Evolutionary conservation across 2,797 vertebrate species (phyloP).

Genomic region (Apogon talboti): DNA sequence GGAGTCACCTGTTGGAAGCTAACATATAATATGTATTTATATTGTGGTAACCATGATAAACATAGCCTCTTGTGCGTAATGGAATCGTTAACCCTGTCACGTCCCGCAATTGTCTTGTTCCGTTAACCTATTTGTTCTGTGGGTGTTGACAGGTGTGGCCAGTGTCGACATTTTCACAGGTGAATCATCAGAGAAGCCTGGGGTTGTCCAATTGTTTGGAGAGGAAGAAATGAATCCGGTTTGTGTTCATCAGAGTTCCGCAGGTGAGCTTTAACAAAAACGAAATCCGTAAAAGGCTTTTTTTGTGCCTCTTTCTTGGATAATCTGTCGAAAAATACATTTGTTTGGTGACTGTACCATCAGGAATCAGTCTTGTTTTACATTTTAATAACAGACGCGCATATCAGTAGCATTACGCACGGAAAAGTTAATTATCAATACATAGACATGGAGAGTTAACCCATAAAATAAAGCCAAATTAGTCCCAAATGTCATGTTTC

Average conservation of each 20-base stretch:
- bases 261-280: too few species aligned
- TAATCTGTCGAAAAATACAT: not conserved
- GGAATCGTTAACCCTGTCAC: conserved; percentile 40
- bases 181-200: conserved; percentile 55
- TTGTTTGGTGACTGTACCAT: conserved; percentile 6
- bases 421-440: not conserved
- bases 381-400: not conserved
- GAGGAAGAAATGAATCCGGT: not conserved
- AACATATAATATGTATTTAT: conserved; percentile 7
- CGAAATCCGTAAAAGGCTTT: too few species aligned
- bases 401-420: not conserved
- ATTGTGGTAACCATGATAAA: conserved; percentile 53
- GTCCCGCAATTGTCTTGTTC: conserved; percentile 33
- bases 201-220: conserved; percentile 20
- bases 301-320: too few species aligned
- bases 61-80: conserved; percentile 39
- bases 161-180: conserved; percentile 27
- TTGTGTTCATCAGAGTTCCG: too few species aligned
- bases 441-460: not conserved
- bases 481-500: conserved; percentile 4
- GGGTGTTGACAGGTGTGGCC: conserved; percentile 66
- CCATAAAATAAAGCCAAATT: not conserved
- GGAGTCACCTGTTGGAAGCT: too few species aligned
- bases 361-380: conserved; percentile 2
- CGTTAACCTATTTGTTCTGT: conserved; percentile 50